A percentile compares a stretch with the other conserved stretches of the same genome.
phyloP scores from a whole-genome alignment of 2,113 vertebrate species.

The Hippocampus zosterae region DNA sequence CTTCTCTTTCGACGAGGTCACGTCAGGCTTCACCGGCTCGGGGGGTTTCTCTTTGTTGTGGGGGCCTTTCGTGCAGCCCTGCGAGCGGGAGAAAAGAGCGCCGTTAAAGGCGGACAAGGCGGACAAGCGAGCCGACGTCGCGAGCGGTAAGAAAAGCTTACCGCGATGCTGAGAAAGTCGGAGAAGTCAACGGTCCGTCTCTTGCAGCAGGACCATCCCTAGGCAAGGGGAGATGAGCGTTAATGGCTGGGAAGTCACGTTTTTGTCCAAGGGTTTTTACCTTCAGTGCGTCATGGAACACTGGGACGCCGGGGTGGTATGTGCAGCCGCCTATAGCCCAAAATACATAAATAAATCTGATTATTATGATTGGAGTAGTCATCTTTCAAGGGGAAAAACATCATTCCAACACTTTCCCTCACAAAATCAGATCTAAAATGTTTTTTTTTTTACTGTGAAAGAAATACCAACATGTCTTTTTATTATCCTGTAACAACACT shows the following conservation, averaged over 20 bases:
- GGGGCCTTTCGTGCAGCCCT: constrained; percentile 95
- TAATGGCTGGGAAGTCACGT: background rate
- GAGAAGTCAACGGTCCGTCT: constrained; percentile 96
- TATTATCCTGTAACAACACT: background rate
- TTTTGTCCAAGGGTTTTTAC: constrained; percentile 61
- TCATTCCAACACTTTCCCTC: no score
- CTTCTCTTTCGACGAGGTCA: constrained; percentile 82
- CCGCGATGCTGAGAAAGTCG: constrained; percentile 92
- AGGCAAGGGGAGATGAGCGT: constrained; percentile 18
- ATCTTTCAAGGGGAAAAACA: no score
- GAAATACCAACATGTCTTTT: no score
- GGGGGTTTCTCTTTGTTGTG: constrained; percentile 94
- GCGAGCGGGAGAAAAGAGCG: constrained; percentile 4
- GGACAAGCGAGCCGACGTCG: no score
- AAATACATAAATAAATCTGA: background rate
- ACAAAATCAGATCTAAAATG: background rate
- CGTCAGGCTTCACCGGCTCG: constrained; percentile 90
- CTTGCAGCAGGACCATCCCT: constrained; percentile 99
- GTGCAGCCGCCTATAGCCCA: constrained; percentile 80
- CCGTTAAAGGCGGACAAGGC: background rate
- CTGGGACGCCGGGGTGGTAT: constrained; percentile 91
- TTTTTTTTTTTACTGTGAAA: no score
- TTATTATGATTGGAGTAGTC: no score
- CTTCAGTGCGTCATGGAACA: constrained; percentile 97
- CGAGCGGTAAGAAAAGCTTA: constrained; percentile 63